Evolutionary conservation across 2,888 invertebrate genomes (phyloP), one percentile per base, ranked within the genome.

Genomic region (Eupithecia abbreviata): DNA sequence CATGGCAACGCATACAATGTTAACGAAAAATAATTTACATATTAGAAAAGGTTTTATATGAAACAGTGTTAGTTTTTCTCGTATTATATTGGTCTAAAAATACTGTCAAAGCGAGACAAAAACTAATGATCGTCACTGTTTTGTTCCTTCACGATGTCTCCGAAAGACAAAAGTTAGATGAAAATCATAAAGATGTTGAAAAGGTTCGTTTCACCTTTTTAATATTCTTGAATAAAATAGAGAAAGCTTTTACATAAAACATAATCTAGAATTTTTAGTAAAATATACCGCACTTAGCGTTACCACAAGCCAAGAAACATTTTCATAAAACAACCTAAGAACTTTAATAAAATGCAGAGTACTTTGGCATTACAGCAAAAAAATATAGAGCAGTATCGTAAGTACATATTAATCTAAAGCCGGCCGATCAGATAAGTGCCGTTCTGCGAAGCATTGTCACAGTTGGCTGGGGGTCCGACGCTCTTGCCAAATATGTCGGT

Each of bases 401-500:
- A 87, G 88, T 85, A 87, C 83, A 83, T 89, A 85, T 87, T 90
- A 89, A 89, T 88, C 87, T 87, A 82, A 82, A 85, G 83, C 83
- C 77, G 85, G 86, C 87, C 85, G 85, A 90, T 90, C 89, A 85
- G 89, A 90, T 90, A 89, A 84, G 83, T 84, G 82, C 80, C 83
- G 76, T 79, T 84, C 83, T 82, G 75, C 77, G 71, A 77, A 43
- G 86, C 86, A 88, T 90, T 92, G 93, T 93, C 91, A 92, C 93
- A 93, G 92, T 93, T 93, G 92, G 93, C 91, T 90, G 85, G 81
- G 82, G 85, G 89, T 87, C 86, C 88, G 82, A 84, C 83, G 82
- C 86, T 85, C 88, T 92, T 93, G 93, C 94, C 94, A 94, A 94
- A 93, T 93, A 92, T 92, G 93, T 92, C 92, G 90, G 89, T 86